Evolutionary conservation across 1,140 invertebrate genomes (phyloP).

Genomic region (Gonioctena quinquepunctata): DNA sequence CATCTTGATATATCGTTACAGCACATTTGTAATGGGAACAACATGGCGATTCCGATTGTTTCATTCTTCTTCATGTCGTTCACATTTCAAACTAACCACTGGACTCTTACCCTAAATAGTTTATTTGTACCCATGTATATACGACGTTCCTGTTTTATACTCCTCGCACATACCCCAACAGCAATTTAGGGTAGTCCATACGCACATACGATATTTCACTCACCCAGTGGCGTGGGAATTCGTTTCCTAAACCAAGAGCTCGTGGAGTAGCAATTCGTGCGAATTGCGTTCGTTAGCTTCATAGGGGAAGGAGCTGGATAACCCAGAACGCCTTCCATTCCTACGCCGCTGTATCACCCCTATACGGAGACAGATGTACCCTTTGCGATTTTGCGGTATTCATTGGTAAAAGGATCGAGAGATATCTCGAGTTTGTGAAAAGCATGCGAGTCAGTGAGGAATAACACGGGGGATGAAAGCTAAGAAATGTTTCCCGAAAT

Average conservation of each 20-base stretch:
- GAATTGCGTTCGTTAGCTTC: no score
- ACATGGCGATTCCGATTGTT: not conserved
- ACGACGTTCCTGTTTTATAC: slow-evolving; percentile 50
- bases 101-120: slow-evolving; percentile 3
- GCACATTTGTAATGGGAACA: not conserved
- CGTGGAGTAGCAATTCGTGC: no score
- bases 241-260: no score
- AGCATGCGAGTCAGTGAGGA: not conserved
- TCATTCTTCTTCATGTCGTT: not conserved
- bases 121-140: slow-evolving; percentile 39
- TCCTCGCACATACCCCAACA: slow-evolving; percentile 37
- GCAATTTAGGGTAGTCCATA: slow-evolving; percentile 44
- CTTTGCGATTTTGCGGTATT: not conserved
- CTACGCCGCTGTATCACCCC: no score
- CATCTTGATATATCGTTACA: not conserved
- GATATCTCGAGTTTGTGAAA: not conserved
- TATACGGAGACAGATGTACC: not conserved
- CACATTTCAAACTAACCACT: not conserved
- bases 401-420: not conserved
- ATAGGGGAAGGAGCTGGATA: no score
- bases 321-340: no score
- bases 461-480: no score
- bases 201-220: slow-evolving; percentile 29
- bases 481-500: no score
- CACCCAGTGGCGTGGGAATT: slow-evolving; percentile 15